Percentiles rank a stretch among this genome's conserved stretches.
Conservation (phyloP, 2,113 vertebrate species). For the Rhinolophus ferrumequinum region DNA sequence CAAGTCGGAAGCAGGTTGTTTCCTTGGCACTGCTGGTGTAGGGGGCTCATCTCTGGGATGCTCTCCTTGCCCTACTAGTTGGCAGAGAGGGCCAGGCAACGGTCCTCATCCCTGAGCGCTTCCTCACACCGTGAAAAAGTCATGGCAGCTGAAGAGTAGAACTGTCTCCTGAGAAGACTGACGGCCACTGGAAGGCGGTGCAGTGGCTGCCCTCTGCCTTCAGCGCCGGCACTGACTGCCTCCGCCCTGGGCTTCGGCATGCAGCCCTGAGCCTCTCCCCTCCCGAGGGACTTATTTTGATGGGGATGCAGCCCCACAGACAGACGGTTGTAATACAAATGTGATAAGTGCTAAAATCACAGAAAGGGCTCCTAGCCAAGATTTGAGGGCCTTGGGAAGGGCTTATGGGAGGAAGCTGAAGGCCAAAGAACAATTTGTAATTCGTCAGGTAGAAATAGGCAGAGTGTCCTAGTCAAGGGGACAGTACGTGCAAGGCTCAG, state of each 20-base stretch:
- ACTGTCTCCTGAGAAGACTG: background rate
- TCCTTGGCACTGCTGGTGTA: background rate
- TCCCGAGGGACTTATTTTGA: background rate
- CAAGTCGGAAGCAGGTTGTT: background rate
- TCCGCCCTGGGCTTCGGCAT: background rate
- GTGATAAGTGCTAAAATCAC: background rate
- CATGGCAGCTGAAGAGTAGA: no score
- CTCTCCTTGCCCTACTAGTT: background rate
- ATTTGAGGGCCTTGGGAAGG: background rate
- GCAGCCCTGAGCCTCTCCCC: background rate
- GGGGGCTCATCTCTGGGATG: background rate
- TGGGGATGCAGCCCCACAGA: background rate
- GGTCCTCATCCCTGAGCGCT: background rate
- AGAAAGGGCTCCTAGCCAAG: background rate
- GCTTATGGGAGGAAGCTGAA: background rate
- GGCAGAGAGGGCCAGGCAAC: background rate
- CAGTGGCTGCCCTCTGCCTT: background rate
- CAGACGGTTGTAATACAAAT: fast-evolving
- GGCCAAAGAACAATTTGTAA: background rate
- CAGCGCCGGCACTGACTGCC: no score
- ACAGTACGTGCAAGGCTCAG: background rate
- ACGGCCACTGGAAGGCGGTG: fast-evolving
- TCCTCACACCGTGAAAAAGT: background rate
- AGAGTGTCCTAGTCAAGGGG: background rate
- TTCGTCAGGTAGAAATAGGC: background rate